phyloP scores from a whole-genome alignment of 2,113 vertebrate genomes.

The Salminus brasiliensis region DNA sequence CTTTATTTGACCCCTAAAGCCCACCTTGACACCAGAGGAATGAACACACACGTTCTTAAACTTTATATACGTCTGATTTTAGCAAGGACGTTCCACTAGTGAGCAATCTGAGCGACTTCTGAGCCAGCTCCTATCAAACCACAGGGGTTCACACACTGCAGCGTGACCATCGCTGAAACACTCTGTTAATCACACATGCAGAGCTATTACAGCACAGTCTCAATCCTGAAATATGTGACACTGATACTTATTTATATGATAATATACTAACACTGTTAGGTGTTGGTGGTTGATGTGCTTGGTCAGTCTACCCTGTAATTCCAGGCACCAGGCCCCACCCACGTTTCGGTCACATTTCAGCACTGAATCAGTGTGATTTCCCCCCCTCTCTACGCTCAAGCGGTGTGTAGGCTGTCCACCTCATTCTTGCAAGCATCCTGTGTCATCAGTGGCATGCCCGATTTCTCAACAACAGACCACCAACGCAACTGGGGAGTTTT shows the following conservation, averaged over 20 bases:
- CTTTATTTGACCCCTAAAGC: too few species aligned
- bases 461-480: background rate
- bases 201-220: background rate
- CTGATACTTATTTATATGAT: background rate
- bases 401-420: background rate
- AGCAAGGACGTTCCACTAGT: background rate
- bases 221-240: background rate
- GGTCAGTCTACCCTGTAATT: background rate
- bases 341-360: background rate
- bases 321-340: background rate
- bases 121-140: background rate
- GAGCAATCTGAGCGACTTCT: background rate
- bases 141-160: background rate
- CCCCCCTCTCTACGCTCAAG: background rate
- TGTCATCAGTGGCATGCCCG: background rate
- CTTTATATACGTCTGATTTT: background rate
- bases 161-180: background rate
- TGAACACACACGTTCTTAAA: too few species aligned
- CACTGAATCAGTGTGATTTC: background rate
- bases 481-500: background rate
- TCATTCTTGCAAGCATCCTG: constrained; percentile 6
- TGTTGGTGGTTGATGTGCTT: background rate
- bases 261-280: background rate
- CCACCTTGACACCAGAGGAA: too few species aligned
- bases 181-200: background rate